Base-by-base conservation (phyloP, 2,888 invertebrate species). In the Epiblema foenella region DNA sequence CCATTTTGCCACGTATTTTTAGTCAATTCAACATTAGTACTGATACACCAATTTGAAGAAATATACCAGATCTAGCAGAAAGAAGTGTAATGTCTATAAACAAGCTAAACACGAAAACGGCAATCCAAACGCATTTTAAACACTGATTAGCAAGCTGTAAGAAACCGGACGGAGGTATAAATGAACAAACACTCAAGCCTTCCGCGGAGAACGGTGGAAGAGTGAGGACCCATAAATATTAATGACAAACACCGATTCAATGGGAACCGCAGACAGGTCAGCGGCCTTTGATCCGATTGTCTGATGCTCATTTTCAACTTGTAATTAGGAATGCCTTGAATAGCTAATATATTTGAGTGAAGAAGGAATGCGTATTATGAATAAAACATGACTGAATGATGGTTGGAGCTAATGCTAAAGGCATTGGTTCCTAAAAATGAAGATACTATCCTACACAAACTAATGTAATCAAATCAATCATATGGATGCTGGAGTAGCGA, bases 181-280 rank as follows among this genome's bases (percentile, higher is more conserved):
- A 86, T 85, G 85, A 85, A 86, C 84, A 88, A 87, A 85, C 86
- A 83, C 82, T 80, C 83, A 85, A 85, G 83, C 77, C 77, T 89
- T 90, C 89, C 85, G 81, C 85, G 89, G 88, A 89, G 86, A 84
- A 85, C 78, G 83, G 79, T 85, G 82, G 84, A 87, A 85, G 86
- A 88, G 86, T 84, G 86, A 79, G 78, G 85, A 79, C 78, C 85
- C 86, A 91, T 92, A 90, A 92, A 92, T 92, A 93, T 93, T 91
- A 89, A 93, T 92, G 90, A 88, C 89, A 87, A 86, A 86, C 86
- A 85, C 81, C 84, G 85, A 88, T 89, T 88, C 88, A 89, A 89
- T 87, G 85, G 81, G 76, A 79, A 82, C 80, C 79, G 81, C 83
- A 88, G 88, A 86, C 85, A 84, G 90, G 88, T 90, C 91, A 90